A percentile compares a stretch with the other conserved stretches of the same genome.
Evolutionary conservation across 2,888 invertebrate species (phyloP).

Genomic region (Lasius fuliginosus): DNA sequence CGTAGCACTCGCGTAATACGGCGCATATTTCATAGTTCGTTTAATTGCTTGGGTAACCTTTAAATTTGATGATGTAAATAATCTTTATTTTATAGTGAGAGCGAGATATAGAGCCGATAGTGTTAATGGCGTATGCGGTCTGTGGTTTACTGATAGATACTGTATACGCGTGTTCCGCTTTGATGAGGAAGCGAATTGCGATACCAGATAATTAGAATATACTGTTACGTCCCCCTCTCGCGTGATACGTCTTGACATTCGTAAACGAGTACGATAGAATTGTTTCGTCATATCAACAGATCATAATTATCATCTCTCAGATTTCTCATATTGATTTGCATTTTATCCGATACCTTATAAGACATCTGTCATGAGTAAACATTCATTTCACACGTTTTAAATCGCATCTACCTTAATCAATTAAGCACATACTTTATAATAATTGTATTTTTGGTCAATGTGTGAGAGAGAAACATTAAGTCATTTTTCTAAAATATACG

Average conservation of each 20-base stretch:
- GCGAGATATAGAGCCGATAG: neutral
- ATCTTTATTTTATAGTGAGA: neutral
- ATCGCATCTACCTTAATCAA: neutral
- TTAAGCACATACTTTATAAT: neutral
- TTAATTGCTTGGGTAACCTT: neutral
- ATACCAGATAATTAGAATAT: conserved; percentile 15
- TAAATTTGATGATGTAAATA: conserved; percentile 14
- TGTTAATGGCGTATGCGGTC: neutral
- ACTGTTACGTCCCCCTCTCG: neutral
- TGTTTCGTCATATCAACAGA: neutral
- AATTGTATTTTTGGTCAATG: neutral
- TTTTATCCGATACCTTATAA: neutral
- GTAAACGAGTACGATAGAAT: neutral
- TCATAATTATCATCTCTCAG: neutral
- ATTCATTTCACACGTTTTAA: neutral
- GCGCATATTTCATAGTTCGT: neutral
- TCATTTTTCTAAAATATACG: neutral
- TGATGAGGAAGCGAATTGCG: conserved; percentile 9
- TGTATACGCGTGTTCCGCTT: neutral
- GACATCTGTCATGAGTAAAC: neutral
- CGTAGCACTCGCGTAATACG: neutral
- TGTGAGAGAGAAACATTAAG: neutral
- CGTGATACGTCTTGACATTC: neutral
- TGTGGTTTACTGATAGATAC: neutral
- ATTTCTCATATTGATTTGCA: neutral